Conservation (phyloP, 2,888 invertebrate species). For the Apomyelois bistriatella region DNA sequence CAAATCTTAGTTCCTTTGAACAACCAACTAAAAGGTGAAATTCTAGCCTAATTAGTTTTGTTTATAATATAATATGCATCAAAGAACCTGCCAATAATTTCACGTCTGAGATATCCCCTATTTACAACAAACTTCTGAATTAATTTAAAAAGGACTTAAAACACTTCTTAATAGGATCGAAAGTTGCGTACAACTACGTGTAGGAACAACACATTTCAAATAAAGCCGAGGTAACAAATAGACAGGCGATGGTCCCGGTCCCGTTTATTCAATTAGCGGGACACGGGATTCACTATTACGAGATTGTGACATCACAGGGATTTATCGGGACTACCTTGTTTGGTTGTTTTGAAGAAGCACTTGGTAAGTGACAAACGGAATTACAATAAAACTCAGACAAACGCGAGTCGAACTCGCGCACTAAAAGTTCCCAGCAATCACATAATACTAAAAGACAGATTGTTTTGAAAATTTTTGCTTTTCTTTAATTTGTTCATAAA, state of each 20-base stretch:
- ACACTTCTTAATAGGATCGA: not conserved
- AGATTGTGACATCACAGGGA: constrained; percentile 14
- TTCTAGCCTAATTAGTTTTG: constrained; percentile 4
- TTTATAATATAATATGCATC: not conserved
- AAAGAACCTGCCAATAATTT: constrained; percentile 6
- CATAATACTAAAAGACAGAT: too few species aligned
- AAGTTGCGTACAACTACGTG: not conserved
- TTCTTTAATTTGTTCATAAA: too few species aligned
- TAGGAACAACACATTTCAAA: not conserved
- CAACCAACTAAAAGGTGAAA: not conserved
- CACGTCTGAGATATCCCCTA: not conserved
- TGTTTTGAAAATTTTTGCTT: too few species aligned
- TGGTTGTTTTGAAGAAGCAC: not conserved
- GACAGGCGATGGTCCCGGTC: constrained; percentile 6
- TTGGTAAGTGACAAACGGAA: not conserved
- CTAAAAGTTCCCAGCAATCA: too few species aligned
- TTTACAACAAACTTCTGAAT: not conserved
- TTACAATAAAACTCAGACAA: too few species aligned
- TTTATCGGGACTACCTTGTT: not conserved
- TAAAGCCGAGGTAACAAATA: constrained; percentile 13
- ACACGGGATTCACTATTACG: constrained; percentile 13
- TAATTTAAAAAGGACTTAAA: not conserved
- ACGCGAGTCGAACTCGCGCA: too few species aligned
- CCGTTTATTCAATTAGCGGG: constrained; percentile 14
- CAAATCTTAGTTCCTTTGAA: not conserved